These are phyloP conservation scores for Fopius arisanus DNA, from an alignment of 1,140 invertebrate species.

Conservation along the genomic window DNA sequence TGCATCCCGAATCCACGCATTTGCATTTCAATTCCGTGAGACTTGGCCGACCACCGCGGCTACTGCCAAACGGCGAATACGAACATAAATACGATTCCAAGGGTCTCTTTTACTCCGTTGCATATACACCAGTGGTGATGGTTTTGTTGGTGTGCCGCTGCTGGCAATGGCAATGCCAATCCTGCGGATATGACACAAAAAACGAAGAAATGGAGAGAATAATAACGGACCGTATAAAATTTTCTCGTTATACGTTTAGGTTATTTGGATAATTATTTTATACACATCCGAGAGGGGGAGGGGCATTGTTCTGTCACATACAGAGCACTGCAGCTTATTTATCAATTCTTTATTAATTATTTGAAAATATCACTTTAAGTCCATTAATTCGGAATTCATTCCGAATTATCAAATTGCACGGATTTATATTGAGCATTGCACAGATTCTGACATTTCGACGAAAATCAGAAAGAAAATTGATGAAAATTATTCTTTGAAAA, in stretches of 20 bases:
- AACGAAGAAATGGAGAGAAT: background rate
- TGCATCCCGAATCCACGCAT: slow-evolving; percentile 61
- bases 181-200: background rate
- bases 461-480: too few relatives aligned
- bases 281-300: background rate
- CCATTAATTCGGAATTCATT: too few relatives aligned
- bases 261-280: background rate
- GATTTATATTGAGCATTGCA: too few relatives aligned
- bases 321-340: too few relatives aligned
- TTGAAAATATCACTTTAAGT: too few relatives aligned
- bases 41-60: slow-evolving; percentile 44
- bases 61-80: slow-evolving; percentile 57
- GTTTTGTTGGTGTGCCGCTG: background rate
- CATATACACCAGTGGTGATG: slow-evolving; percentile 5
- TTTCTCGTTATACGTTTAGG: background rate
- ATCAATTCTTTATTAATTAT: too few relatives aligned
- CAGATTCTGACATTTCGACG: too few relatives aligned
- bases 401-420: too few relatives aligned
- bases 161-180: background rate
- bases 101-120: slow-evolving; percentile 35
- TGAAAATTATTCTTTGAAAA: too few relatives aligned
- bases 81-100: slow-evolving; percentile 62
- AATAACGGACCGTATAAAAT: background rate
- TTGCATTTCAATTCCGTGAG: slow-evolving; percentile 64
- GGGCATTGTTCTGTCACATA: too few relatives aligned